phyloP scores from a whole-genome alignment of 2,113 vertebrate genomes.

The Amphiprion percula region DNA sequence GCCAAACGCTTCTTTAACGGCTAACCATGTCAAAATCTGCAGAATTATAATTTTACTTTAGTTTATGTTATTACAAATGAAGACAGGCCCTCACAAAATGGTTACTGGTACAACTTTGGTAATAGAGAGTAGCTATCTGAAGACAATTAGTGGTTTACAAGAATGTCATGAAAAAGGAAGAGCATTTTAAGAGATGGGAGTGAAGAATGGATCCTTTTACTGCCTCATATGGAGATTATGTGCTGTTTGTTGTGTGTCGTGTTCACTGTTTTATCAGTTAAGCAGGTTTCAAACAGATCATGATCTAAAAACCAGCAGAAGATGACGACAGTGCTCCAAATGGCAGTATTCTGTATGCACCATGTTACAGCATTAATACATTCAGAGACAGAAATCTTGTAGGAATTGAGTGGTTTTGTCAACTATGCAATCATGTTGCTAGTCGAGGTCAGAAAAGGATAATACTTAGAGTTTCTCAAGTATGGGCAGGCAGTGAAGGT shows the following conservation, averaged over 20 bases:
- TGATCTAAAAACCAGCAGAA: neutral
- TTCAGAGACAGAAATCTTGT: neutral
- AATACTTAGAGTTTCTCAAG: constrained; percentile 3
- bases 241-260: neutral
- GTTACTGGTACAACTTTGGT: too few relatives aligned
- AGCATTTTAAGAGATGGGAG: constrained; percentile 7
- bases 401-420: neutral
- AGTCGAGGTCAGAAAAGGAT: neutral
- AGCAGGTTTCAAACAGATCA: neutral
- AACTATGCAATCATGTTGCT: neutral
- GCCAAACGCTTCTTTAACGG: too few relatives aligned
- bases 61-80: too few relatives aligned
- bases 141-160: neutral
- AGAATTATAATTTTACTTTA: too few relatives aligned
- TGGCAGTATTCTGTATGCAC: neutral
- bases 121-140: too few relatives aligned
- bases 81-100: neutral
- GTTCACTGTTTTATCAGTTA: rapidly evolving
- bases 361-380: neutral
- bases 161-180: constrained; percentile 1
- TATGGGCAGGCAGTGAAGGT: neutral
- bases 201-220: neutral
- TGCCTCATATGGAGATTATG: neutral
- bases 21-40: too few relatives aligned
- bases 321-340: constrained; percentile 8